Base-by-base conservation (phyloP, 2,113 vertebrate genomes). In the Tyto alba region DNA sequence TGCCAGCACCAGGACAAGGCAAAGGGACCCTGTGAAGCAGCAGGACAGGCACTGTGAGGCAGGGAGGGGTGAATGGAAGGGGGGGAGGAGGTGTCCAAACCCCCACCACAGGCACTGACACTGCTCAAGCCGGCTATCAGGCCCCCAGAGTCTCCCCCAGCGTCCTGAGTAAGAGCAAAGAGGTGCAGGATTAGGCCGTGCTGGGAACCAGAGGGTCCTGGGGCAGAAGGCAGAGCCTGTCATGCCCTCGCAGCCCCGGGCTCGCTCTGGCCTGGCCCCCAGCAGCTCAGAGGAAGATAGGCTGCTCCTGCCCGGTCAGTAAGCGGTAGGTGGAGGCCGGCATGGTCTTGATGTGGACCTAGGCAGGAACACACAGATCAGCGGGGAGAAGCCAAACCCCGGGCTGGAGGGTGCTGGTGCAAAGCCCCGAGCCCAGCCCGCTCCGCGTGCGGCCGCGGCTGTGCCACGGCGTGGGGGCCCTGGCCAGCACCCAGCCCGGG, bases 281-380 rank as follows among this genome's bases (percentile, higher is more conserved):
- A 8, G 26, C 8, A 3, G 62, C 66, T 98, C 98, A 99, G 84
- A 99, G 98, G 95, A 98, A 99, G 56, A 99, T 63, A 0, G 99
- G 99, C 93, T 99, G 99, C 88, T 99, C 99, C 94, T 99, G 99
- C 93, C 99, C 99, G 0, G 99, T 99, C 93, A 99, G 95, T 30
- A 99, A 97, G 22, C 99, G 99, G 96, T 99, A 99, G 0, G 99
- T 99, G 36, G 99, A 99, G 4, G 99, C 98, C 0, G 99, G 99
- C 99, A 99, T 99, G 3, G 99, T 99, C 98, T 99, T 99, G 98
- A 99, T 98, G 93, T 99, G 99, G 56, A 99, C 99, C 99, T 99
- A 87, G 14, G 62, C 45, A 91, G 29, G 94, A 23, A 85, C 1
- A 14, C 29, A 11, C 3, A 6, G 25, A 11, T 95, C 57, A 93